Evolutionary conservation across 2,797 vertebrate genomes (phyloP), one percentile per base, ranked within the genome.

Genomic region (Rousettus madagascariensis): DNA sequence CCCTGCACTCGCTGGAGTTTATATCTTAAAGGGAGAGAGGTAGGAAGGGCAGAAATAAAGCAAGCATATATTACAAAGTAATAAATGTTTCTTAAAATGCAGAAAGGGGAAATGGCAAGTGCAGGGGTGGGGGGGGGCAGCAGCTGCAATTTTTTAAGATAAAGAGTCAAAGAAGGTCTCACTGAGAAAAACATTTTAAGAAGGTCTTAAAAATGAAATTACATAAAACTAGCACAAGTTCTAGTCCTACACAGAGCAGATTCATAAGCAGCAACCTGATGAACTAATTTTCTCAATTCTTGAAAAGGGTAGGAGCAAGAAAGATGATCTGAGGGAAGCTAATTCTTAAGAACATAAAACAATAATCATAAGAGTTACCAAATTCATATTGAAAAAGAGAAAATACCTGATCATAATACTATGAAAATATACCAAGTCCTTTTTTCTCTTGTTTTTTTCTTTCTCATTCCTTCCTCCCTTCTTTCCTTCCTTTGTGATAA

Each of bases 101-200:
- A 68, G 51, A 69, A 59, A 36, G 55, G 9, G 53, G 15, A 49
- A 87, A 71, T 78, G 11, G 6, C 49, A 92, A 95, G 36, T 22
- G 6, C 11, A 80, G 8, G n/a, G 69, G 33, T n/a, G 71, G 15
- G 2, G 24, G 51, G 33, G 33, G 33, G 51, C 15, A 72, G 15
- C 15, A 55, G 46, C 6, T 86, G 57, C 3, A 46, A n/a, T 51
- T 90, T 83, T 89, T 89, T 15, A 41, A 86, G 93, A 61, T 65
- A 96, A 86, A 28, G 5, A 43, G 28, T 66, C 53, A 74, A 96
- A 77, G 74, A 83, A 53, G 33, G 22, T 38, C 6, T 79, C 36
- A 41, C 61, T 86, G 53, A 86, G 86, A 87, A 94, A 89, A 96
- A 80, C 16, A 77, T 72, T 66, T 82, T 78, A 89, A 72, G 51